phyloP scores from a whole-genome alignment of 23 tunicate species.

The Halocynthia roretzi region DNA sequence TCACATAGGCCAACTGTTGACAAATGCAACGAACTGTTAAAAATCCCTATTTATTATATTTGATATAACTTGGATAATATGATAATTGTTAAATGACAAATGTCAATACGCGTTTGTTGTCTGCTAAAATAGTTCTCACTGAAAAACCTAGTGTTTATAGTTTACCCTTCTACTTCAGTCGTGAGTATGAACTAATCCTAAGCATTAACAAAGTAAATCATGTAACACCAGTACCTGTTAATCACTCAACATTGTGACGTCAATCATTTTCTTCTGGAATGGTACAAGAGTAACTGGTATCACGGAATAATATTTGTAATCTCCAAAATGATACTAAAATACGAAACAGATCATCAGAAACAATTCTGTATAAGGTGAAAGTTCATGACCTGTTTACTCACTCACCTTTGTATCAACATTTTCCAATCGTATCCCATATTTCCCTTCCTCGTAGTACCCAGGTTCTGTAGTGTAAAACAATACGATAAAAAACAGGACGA shows the following conservation, averaged over 20 bases:
- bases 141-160: too few species aligned
- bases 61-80: too few species aligned
- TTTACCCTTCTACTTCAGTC: too few species aligned
- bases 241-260: constrained; percentile 36
- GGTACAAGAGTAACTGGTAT: constrained; percentile 77
- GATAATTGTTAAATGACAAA: too few species aligned
- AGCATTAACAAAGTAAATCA: not conserved
- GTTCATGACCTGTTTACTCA: not conserved
- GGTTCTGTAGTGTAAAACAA: constrained; percentile 51
- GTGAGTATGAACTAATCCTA: too few species aligned
- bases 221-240: constrained; percentile 30
- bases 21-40: too few species aligned
- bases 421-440: constrained; percentile 89
- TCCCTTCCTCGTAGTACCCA: constrained; percentile 84
- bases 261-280: constrained; percentile 58
- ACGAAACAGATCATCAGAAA: constrained; percentile 5
- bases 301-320: constrained; percentile 45
- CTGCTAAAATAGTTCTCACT: too few species aligned
- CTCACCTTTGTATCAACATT: constrained; percentile 66
- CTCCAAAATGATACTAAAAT: constrained; percentile 60
- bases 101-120: too few species aligned
- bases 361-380: not conserved
- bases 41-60: too few species aligned
- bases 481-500: not conserved
- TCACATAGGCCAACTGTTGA: constrained; percentile 50